phyloP scores from a whole-genome alignment of 2,888 invertebrate species.

The Alviniconcha strummeri region DNA sequence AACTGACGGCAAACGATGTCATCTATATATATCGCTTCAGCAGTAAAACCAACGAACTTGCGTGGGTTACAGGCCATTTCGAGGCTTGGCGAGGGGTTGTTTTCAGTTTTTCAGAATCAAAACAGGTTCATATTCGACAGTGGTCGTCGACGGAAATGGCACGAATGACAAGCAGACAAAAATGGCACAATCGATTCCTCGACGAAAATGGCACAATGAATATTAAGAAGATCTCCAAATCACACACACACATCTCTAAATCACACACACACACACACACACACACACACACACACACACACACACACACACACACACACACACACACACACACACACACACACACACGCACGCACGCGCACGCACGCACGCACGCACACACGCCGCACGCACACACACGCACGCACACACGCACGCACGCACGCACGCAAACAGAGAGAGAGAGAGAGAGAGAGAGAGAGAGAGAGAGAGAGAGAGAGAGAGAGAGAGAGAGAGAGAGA shows the following conservation, averaged over 20 bases:
- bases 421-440: neutral
- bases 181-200: neutral
- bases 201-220: neutral
- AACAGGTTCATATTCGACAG: neutral
- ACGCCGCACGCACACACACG: neutral
- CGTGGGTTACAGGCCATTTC: too few species aligned
- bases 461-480: constrained; percentile 2
- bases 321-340: neutral
- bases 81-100: neutral
- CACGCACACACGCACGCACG: neutral
- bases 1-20: too few species aligned
- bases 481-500: neutral
- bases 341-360: neutral
- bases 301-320: neutral
- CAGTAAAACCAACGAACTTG: too few species aligned
- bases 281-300: neutral
- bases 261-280: neutral
- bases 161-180: neutral
- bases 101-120: neutral
- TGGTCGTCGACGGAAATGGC: too few species aligned
- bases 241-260: neutral
- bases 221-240: neutral
- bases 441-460: neutral
- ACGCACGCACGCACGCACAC: neutral
- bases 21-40: too few species aligned